Conservation (phyloP, 2,888 invertebrate genomes). For the Eupithecia vulgata region DNA sequence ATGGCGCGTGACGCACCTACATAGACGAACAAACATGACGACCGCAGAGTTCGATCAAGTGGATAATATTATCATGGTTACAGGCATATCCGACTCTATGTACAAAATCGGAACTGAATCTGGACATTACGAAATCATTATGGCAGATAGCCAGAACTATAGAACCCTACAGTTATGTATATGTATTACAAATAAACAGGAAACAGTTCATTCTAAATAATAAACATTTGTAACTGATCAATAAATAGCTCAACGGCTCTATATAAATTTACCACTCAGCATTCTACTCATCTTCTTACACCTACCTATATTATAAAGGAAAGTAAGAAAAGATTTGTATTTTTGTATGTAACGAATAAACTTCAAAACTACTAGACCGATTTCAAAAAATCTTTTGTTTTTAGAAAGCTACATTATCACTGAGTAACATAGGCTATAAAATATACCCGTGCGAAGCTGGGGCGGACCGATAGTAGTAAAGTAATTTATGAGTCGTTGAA, state of each 20-base stretch:
- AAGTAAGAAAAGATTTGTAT: too few species aligned
- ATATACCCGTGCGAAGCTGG: too few species aligned
- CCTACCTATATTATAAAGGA: too few species aligned
- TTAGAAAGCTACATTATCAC: too few species aligned
- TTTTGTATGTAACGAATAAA: too few species aligned
- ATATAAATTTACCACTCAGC: neutral
- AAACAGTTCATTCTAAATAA: constrained; percentile 2
- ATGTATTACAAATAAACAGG: neutral
- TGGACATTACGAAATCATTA: neutral
- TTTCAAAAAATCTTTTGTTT: too few species aligned
- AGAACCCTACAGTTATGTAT: neutral
- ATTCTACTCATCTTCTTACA: too few species aligned
- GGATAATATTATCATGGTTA: constrained; percentile 34
- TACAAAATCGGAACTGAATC: neutral
- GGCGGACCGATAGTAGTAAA: too few species aligned
- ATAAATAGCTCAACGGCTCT: neutral
- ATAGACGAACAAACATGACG: constrained; percentile 58
- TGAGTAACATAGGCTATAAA: too few species aligned
- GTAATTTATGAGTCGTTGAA: neutral
- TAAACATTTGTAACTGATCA: neutral
- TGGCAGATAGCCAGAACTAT: neutral
- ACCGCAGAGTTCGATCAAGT: constrained; percentile 48
- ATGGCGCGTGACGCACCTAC: constrained; percentile 69
- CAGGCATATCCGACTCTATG: constrained; percentile 10
- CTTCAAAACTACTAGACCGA: too few species aligned